Percentiles rank a stretch among this genome's conserved stretches.
Evolutionary conservation across 2,113 vertebrate species (phyloP).

Genomic region (Sakesphorus luctuosus): DNA sequence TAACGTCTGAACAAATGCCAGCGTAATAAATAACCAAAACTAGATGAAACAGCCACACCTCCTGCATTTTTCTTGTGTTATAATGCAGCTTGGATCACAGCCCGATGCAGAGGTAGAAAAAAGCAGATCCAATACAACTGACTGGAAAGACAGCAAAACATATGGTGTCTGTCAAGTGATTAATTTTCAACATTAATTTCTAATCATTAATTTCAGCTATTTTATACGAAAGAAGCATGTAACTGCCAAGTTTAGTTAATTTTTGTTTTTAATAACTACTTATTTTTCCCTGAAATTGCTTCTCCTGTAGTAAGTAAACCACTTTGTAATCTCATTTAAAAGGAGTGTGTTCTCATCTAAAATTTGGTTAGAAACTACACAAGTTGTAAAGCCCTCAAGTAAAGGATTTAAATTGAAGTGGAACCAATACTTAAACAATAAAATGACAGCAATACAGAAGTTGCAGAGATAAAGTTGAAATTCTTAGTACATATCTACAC

Average conservation of each 20-base stretch:
- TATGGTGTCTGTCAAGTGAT: slow-evolving; percentile 25
- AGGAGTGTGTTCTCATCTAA: neutral
- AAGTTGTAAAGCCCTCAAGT: neutral
- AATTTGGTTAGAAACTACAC: slow-evolving; percentile 9
- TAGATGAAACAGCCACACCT: neutral
- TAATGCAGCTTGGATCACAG: slow-evolving; percentile 30
- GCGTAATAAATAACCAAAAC: neutral
- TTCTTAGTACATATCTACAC: neutral
- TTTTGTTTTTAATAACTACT: slow-evolving; percentile 7
- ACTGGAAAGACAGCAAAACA: slow-evolving; percentile 55
- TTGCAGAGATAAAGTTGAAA: slow-evolving; percentile 4
- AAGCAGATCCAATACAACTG: neutral
- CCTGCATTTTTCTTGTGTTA: neutral
- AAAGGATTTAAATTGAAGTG: slow-evolving; percentile 21
- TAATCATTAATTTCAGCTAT: slow-evolving; percentile 35
- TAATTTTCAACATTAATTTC: slow-evolving; percentile 58
- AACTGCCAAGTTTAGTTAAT: slow-evolving; percentile 44
- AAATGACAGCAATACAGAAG: neutral
- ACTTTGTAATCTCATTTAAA: neutral
- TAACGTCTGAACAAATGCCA: neutral
- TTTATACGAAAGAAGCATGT: slow-evolving; percentile 24
- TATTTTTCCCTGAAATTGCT: neutral
- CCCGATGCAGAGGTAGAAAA: neutral
- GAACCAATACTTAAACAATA: slow-evolving; percentile 36
- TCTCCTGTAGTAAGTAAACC: neutral